Conservation (phyloP, 2,113 vertebrate species). For the Penelope pileata region DNA sequence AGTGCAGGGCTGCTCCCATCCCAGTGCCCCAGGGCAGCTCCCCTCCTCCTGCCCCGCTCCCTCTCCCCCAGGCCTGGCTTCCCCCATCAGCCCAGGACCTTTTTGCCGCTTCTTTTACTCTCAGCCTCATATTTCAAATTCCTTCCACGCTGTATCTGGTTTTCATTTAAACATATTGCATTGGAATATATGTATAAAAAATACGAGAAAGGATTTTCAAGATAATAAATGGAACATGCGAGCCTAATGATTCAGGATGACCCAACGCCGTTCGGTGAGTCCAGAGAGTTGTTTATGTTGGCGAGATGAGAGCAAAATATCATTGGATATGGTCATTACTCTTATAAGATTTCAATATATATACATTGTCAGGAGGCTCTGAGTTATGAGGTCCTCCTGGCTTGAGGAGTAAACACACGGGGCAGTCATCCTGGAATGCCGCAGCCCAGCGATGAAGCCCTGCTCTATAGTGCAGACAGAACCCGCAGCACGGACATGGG, state of each 20-base stretch:
- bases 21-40: too few species aligned
- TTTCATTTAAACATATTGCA: slow-evolving; percentile 70
- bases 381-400: slow-evolving; percentile 66
- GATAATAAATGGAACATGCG: slow-evolving; percentile 65
- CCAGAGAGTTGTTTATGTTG: slow-evolving; percentile 65
- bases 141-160: slow-evolving; percentile 60
- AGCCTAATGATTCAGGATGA: slow-evolving; percentile 69
- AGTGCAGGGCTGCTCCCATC: too few species aligned
- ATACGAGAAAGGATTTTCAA: slow-evolving; percentile 66
- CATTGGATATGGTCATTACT: slow-evolving; percentile 61
- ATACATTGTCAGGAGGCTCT: slow-evolving; percentile 69
- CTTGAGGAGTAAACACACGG: slow-evolving; percentile 66
- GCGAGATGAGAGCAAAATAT: slow-evolving; percentile 58
- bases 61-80: background rate
- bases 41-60: slow-evolving; percentile 46
- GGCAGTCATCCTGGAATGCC: slow-evolving; percentile 59
- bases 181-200: background rate
- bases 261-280: slow-evolving; percentile 23
- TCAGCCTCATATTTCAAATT: slow-evolving; percentile 76
- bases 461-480: background rate
- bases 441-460: slow-evolving; percentile 3
- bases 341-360: slow-evolving; percentile 65
- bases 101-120: slow-evolving; percentile 58
- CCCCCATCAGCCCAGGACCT: slow-evolving; percentile 51
- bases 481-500: background rate